Conservation (phyloP, 2,797 vertebrate genomes). For the Channa striata region DNA sequence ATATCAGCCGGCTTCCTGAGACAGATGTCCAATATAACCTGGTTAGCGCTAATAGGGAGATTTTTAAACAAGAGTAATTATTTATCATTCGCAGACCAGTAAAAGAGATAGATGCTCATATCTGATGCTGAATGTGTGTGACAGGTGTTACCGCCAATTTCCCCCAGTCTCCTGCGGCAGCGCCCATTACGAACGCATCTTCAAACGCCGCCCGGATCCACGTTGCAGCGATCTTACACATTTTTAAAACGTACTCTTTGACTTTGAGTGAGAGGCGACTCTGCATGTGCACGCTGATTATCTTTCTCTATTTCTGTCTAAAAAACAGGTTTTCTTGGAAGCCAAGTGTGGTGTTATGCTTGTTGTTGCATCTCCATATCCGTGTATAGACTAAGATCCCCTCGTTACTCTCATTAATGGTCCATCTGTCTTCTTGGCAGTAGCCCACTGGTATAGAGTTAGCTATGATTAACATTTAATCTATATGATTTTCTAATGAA, state of each 20-base stretch:
- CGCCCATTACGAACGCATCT: conserved; percentile 63
- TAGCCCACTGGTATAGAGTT: conserved; percentile 74
- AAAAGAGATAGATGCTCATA: conserved; percentile 75
- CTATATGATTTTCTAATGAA: conserved; percentile 82
- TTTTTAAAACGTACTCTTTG: conserved; percentile 68
- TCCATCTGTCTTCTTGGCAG: conserved; percentile 87
- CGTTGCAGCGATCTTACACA: conserved; percentile 52
- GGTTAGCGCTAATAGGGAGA: conserved; percentile 82
- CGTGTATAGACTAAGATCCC: conserved; percentile 85
- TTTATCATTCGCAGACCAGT: conserved; percentile 69
- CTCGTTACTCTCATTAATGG: conserved; percentile 86
- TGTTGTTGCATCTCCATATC: conserved; percentile 79
- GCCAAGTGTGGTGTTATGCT: conserved; percentile 79
- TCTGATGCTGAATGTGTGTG: conserved; percentile 78
- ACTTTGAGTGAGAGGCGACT: conserved; percentile 48
- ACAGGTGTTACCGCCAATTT: conserved; percentile 78
- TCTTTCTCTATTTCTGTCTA: conserved; percentile 64
- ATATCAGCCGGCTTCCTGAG: conserved; percentile 73
- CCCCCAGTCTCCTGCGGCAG: conserved; percentile 67
- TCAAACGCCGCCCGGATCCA: conserved; percentile 56
- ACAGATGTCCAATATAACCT: conserved; percentile 85
- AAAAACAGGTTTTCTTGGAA: conserved; percentile 72
- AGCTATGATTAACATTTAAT: conserved; percentile 82
- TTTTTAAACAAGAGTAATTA: conserved; percentile 80
- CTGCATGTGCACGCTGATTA: conserved; percentile 55